Evolutionary conservation across 2,113 vertebrate species (phyloP).

Genomic region (Pithys albifrons): DNA sequence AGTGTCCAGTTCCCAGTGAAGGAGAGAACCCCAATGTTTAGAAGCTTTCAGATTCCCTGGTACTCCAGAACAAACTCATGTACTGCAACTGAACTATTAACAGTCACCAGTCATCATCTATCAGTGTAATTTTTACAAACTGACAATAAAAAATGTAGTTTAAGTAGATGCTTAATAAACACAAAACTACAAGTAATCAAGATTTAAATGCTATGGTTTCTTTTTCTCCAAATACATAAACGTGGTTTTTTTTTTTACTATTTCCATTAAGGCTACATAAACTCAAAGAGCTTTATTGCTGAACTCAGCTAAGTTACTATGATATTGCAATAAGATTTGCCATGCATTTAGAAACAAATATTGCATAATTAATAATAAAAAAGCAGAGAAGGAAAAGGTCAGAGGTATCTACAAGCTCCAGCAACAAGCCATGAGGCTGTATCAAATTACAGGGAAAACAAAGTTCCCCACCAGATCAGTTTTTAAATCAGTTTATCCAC

Average conservation of each 20-base stretch:
- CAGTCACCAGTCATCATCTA: not conserved
- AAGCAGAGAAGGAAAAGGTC: not conserved
- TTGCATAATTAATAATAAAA: not conserved
- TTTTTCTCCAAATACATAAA: not conserved
- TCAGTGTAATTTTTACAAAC: not conserved
- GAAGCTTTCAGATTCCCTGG: not conserved
- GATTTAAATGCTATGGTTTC: not conserved
- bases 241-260: not conserved
- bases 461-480: constrained; percentile 15
- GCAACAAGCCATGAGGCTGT: not conserved
- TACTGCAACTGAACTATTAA: not conserved
- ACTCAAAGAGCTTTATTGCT: not conserved
- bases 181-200: not conserved
- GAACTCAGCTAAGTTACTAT: not conserved
- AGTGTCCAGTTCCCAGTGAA: not conserved
- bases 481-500: constrained; percentile 26
- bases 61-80: not conserved
- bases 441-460: not conserved
- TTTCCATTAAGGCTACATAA: not conserved
- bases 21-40: not conserved
- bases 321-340: not conserved
- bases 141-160: not conserved
- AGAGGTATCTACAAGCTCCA: not conserved
- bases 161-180: not conserved
- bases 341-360: not conserved